Conservation (phyloP, 2,797 vertebrate genomes). For the Cephalopachus bancanus region DNA sequence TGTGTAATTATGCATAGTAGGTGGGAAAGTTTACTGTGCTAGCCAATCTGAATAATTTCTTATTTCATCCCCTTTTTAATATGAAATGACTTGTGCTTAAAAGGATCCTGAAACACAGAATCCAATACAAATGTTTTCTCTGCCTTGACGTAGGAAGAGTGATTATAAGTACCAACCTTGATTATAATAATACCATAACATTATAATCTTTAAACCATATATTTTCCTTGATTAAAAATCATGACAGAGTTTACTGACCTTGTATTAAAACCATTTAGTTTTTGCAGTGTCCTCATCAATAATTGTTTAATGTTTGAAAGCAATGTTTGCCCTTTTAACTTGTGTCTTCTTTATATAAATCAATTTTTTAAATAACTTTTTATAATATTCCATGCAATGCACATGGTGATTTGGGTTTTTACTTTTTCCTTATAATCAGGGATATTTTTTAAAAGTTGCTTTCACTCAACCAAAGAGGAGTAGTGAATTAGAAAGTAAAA, state of each 20-base stretch:
- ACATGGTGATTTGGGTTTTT: neutral
- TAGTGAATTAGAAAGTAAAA: conserved; percentile 37
- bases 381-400: neutral
- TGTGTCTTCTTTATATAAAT: neutral
- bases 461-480: neutral
- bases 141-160: neutral
- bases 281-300: neutral
- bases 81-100: neutral
- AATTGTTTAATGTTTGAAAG: conserved; percentile 27
- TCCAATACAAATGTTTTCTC: neutral
- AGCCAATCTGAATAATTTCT: neutral
- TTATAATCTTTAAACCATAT: conserved; percentile 19
- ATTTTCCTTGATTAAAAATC: neutral
- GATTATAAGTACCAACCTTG: neutral
- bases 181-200: neutral
- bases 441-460: neutral
- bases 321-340: neutral
- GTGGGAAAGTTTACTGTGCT: neutral
- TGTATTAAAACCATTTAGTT: neutral
- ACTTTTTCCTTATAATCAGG: neutral
- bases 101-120: conserved; percentile 10
- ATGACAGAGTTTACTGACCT: neutral
- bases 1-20: neutral
- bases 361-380: neutral
- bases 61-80: neutral